Evolutionary conservation across 2,113 vertebrate genomes (phyloP), one percentile per base, ranked within the genome.

Genomic region (Astatoreochromis straeleni): DNA sequence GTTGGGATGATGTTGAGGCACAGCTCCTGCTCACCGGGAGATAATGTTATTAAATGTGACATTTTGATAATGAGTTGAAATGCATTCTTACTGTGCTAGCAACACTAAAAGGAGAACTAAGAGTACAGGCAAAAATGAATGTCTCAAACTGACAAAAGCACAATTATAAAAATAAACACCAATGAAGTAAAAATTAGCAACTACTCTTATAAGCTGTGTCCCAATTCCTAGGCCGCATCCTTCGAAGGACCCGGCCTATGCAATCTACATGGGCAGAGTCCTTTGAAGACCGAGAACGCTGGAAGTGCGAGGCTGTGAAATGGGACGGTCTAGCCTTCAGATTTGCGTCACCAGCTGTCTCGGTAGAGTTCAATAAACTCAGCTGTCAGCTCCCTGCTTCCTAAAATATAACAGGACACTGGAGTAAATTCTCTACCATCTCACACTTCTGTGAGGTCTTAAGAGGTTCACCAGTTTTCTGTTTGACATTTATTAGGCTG

Each of bases 1-100:
- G 98, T 98, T 19, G 99, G 99, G 93, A 99, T 99, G 96, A 99
- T 99, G 94, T 99, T 99, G 90, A 99, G 95, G 91, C 98, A 99
- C 90, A 99, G 97, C 90, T 99, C 99, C 98, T 99, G 95, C 53
- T 70, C 95, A 6, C n/a, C 7, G 60, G 57, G 13, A 82, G 49
- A 87, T 9, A 60, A 70, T 3, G 6, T 70, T 35, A 85, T 38
- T 57, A 53, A 85, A 54, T 21, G 12, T 47, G 63, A 85, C 58
- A 80, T 83, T 38, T 81, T 35, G 19, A 80, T 26, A 33, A 80
- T 31, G 53, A 57, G 17, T 17, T 17, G 17, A 55, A 38, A n/a
- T 85, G 38, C 17, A 17, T 33, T 87, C 63, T 63, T 6, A 5
- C 16, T 65, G 24, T 31, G 19, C 51, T 51, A 12, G 53, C 19